Evolutionary conservation across 2,888 invertebrate genomes (phyloP), one percentile per base, ranked within the genome.

Genomic region (Aphrophora alni): DNA sequence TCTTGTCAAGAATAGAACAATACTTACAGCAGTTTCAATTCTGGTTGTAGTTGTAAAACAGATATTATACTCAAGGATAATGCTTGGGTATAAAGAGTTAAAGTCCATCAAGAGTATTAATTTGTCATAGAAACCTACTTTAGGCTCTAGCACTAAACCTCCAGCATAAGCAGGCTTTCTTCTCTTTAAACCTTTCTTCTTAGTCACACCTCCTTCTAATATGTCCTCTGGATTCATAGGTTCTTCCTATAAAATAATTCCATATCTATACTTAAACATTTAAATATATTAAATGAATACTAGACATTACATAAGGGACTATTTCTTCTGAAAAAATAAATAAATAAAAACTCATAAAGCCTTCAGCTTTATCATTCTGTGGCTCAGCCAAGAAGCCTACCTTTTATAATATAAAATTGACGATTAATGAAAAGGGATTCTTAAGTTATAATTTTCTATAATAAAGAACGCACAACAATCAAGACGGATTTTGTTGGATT

Each of bases 21-120:
- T 59, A 59, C 59, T 59, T 21, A 59, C 59, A 21, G n/a, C 59
- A 21, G 59, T 59, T 59, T 21, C 59, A 59, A 59, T 21, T 21
- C 59, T 1, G 14, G 59, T 59, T 3, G 59, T 59, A 0, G 99
- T 99, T 0, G 99, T 99, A 87, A 99, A 99, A 88, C 99, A 99
- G 84, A 99, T 96, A 88, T 99, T 99, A 88, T 96, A 99, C 87
- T 99, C 99, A 88, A 99, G 99, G 85, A 99, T 99, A 84, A 99
- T 99, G 87, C 98, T 98, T 0, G 99, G 99, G 88, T 99, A 99
- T 80, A 99, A 89, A 0, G 98, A 98, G 90, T 99, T 99, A 88
- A 99, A 99, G 87, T 99, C 99, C 96, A 99, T 96, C 17, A 99
- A 90, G 24, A 99, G 90, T 81, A 99, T 95, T 71, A 94, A 93